phyloP scores from a whole-genome alignment of 2,113 vertebrate species.

The Cyprinodon brontotheroides region DNA sequence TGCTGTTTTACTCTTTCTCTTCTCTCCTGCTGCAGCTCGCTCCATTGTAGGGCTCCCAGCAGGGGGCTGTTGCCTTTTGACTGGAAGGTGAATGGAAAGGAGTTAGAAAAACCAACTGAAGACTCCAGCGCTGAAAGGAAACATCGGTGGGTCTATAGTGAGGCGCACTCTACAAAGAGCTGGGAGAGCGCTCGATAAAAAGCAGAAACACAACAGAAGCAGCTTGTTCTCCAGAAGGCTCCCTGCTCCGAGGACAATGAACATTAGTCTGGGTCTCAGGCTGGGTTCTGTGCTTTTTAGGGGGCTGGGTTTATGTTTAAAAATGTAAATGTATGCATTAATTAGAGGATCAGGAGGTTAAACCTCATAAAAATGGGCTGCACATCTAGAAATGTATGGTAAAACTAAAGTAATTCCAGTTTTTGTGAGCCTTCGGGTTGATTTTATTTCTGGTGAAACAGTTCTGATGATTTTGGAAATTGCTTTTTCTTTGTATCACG shows the following conservation, averaged over 20 bases:
- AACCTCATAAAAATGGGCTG: background rate
- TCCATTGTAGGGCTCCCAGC: constrained; percentile 60
- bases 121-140: constrained; percentile 64
- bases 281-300: constrained; percentile 1
- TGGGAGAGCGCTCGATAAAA: constrained; percentile 56
- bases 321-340: constrained; percentile 2
- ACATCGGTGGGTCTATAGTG: constrained; percentile 58
- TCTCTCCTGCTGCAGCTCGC: constrained; percentile 38
- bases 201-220: constrained; percentile 57
- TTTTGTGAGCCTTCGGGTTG: no score
- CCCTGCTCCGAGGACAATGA: constrained; percentile 58
- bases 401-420: background rate
- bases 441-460: no score
- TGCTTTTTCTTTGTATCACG: no score
- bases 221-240: constrained; percentile 71
- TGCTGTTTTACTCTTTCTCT: constrained; percentile 16
- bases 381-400: background rate
- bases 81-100: constrained; percentile 75
- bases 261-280: constrained; percentile 47
- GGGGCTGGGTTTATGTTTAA: background rate
- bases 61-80: constrained; percentile 73
- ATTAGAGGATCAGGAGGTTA: constrained; percentile 8
- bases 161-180: constrained; percentile 50
- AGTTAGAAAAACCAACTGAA: constrained; percentile 74
- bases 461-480: no score